Evolutionary conservation across 2,797 vertebrate genomes (phyloP).

Genomic region (Menidia menidia): DNA sequence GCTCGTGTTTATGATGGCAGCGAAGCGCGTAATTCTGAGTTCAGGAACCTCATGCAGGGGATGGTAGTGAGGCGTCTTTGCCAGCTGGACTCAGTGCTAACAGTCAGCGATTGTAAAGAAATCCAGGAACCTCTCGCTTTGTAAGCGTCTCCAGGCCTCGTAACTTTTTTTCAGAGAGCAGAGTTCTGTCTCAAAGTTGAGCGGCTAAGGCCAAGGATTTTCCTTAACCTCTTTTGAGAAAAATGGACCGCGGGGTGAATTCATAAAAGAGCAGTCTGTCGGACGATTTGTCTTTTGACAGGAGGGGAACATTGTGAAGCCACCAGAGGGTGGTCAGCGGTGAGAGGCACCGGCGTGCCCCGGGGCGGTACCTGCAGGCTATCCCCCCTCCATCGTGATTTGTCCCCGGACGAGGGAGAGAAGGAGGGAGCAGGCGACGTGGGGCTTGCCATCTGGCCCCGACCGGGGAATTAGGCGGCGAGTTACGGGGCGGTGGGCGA

Average conservation of each 20-base stretch:
- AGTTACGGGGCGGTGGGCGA: conserved; percentile 83
- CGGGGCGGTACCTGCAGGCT: conserved; percentile 91
- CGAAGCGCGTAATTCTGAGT: conserved; percentile 41
- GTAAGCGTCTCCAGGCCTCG: conserved; percentile 42
- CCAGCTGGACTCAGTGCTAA: conserved; percentile 36
- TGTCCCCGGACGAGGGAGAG: conserved; percentile 76
- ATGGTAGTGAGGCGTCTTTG: conserved; percentile 27
- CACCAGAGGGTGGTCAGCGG: conserved; percentile 86
- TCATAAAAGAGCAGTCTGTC: conserved; percentile 81
- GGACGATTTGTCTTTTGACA: conserved; percentile 98
- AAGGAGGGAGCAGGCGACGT: conserved; percentile 71
- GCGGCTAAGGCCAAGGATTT: conserved; percentile 86
- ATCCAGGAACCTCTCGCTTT: conserved; percentile 36
- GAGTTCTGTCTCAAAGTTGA: conserved; percentile 83
- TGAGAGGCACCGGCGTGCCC: conserved; percentile 87
- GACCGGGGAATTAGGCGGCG: conserved; percentile 91
- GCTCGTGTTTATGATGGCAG: conserved; percentile 48
- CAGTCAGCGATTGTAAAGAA: conserved; percentile 36
- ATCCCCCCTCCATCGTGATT: conserved; percentile 84
- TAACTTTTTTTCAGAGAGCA: conserved; percentile 74
- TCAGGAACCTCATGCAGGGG: conserved; percentile 20
- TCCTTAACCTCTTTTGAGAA: conserved; percentile 86
- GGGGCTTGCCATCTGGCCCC: conserved; percentile 92
- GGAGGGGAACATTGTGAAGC: conserved; percentile 86
- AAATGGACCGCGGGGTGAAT: conserved; percentile 90